A percentile compares a stretch with the other conserved stretches of the same genome.
Evolutionary conservation across 2,888 invertebrate genomes (phyloP).

Genomic region (Spodoptera exigua): DNA sequence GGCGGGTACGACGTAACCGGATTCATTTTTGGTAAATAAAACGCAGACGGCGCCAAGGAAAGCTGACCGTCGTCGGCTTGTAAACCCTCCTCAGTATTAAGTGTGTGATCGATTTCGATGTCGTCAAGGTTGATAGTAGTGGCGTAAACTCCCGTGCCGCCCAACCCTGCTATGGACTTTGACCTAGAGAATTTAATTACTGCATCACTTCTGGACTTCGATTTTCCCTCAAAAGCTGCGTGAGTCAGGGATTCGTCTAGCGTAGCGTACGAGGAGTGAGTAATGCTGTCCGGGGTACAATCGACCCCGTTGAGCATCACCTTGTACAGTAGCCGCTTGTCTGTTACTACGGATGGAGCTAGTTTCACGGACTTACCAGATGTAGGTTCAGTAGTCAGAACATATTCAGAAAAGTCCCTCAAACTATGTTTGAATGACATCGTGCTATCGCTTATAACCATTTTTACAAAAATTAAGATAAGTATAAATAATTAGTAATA

Average conservation of each 20-base stretch:
- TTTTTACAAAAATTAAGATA: too few relatives aligned
- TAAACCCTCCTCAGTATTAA: constrained; percentile 79
- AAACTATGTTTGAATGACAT: too few relatives aligned
- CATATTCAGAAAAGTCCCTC: too few relatives aligned
- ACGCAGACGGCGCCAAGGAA: constrained; percentile 81
- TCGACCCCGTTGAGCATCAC: constrained; percentile 71
- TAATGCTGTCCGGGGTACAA: constrained; percentile 77
- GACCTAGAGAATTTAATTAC: constrained; percentile 64
- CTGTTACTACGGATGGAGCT: constrained; percentile 67
- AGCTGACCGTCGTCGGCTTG: constrained; percentile 66
- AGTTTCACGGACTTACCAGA: constrained; percentile 56
- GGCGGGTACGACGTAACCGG: constrained; percentile 83
- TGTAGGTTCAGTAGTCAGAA: too few relatives aligned
- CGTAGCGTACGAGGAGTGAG: constrained; percentile 68
- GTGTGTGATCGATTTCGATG: constrained; percentile 85
- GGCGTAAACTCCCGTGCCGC: constrained; percentile 76
- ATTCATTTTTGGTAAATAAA: constrained; percentile 75
- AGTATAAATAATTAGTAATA: too few relatives aligned
- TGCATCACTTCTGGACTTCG: constrained; percentile 67
- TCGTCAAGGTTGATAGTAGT: constrained; percentile 87
- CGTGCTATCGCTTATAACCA: too few relatives aligned
- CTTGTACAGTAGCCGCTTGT: constrained; percentile 69
- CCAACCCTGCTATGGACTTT: constrained; percentile 57
- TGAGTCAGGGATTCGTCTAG: constrained; percentile 77
- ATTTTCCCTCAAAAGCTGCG: constrained; percentile 76